phyloP scores from a whole-genome alignment of 2,113 vertebrate genomes.

The Ictalurus punctatus region DNA sequence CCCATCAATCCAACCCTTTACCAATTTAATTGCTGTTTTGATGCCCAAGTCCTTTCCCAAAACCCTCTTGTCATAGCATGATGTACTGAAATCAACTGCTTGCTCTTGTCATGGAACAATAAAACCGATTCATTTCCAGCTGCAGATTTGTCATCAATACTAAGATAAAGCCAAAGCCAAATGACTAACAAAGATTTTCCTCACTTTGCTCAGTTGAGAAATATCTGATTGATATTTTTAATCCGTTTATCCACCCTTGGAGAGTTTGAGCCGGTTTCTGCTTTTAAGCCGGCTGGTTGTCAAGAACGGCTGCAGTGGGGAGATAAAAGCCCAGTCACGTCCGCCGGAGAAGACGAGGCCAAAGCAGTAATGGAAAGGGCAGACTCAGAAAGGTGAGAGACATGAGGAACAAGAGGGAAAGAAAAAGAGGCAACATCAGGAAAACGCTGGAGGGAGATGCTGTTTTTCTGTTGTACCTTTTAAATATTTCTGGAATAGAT shows the following conservation, averaged over 20 bases:
- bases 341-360: conserved; percentile 20
- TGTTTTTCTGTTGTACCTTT: conserved; percentile 13
- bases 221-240: conserved; percentile 36
- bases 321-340: conserved; percentile 50
- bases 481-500: conserved; percentile 12
- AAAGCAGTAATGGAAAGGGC: conserved; percentile 40
- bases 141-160: conserved; percentile 27
- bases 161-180: conserved; percentile 38
- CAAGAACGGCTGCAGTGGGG: conserved; percentile 41
- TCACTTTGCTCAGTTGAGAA: conserved; percentile 11
- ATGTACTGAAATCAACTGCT: neutral
- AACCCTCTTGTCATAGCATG: neutral
- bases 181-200: conserved; percentile 44
- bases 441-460: conserved; percentile 1
- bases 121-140: conserved; percentile 30
- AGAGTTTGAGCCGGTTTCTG: conserved; percentile 37
- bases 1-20: neutral
- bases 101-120: conserved; percentile 19
- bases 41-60: neutral
- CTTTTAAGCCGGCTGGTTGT: conserved; percentile 43
- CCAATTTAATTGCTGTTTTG: neutral
- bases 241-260: conserved; percentile 29
- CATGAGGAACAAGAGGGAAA: neutral
- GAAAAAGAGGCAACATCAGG: conserved; percentile 30
- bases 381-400: conserved; percentile 38